Percentiles rank a stretch among this genome's conserved stretches.
phyloP scores from a whole-genome alignment of 2,888 invertebrate species.

The Mythimna impura region DNA sequence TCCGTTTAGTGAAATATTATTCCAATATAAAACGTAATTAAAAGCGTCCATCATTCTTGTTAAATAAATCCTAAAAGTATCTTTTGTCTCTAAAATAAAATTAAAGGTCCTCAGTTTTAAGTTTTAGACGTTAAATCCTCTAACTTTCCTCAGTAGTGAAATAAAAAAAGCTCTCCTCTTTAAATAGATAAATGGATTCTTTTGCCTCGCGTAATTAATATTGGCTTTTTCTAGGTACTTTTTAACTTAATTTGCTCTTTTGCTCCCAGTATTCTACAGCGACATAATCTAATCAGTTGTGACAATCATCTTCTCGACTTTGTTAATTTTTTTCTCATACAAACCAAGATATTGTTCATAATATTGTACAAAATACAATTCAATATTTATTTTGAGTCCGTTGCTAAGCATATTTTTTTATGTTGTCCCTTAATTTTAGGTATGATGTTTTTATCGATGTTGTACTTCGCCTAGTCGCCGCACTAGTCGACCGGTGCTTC shows the following conservation, averaged over 20 bases:
- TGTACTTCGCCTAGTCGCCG: slow-evolving; percentile 29
- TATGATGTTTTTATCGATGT: slow-evolving; percentile 45
- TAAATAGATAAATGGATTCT: slow-evolving; percentile 30
- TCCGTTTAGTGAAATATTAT: slow-evolving; percentile 58
- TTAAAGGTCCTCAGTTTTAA: slow-evolving; percentile 43
- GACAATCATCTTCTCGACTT: not conserved
- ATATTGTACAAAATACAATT: not conserved
- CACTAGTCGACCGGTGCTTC: slow-evolving; percentile 81
- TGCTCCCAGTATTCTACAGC: not conserved
- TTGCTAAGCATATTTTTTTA: not conserved
- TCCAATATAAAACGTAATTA: slow-evolving; percentile 58
- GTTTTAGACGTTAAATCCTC: slow-evolving; percentile 29
- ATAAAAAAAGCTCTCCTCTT: slow-evolving; percentile 20
- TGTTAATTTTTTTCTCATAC: not conserved
- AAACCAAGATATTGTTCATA: not conserved
- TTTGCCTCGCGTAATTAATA: slow-evolving; percentile 29
- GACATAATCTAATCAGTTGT: not conserved
- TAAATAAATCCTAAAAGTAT: slow-evolving; percentile 47
- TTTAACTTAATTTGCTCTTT: not conserved
- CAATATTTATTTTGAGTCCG: not conserved
- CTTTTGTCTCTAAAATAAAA: slow-evolving; percentile 56
- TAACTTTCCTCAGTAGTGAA: slow-evolving; percentile 23
- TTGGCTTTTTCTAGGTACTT: slow-evolving; percentile 8
- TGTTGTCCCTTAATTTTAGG: not conserved
- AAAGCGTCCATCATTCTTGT: slow-evolving; percentile 54